A percentile compares a stretch with the other conserved stretches of the same genome.
Conservation (phyloP, 2,797 vertebrate genomes). For the Macroramphosus scolopax region DNA sequence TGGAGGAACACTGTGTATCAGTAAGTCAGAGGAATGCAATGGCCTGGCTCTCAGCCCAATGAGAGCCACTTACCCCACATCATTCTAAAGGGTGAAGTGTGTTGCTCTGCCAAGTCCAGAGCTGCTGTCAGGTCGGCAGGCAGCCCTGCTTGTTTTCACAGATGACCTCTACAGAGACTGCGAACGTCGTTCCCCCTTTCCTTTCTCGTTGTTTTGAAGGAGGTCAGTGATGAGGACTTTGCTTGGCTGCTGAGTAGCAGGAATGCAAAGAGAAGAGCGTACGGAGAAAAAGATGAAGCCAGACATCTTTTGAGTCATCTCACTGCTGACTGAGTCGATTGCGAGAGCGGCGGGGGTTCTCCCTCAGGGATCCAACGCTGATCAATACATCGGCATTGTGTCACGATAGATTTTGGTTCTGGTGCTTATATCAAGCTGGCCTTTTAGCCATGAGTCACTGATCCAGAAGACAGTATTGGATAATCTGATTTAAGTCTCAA, state of each 20-base stretch:
- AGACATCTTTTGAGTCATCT: no score
- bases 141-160: no score
- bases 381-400: constrained; percentile 68
- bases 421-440: constrained; percentile 57
- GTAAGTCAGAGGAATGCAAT: constrained; percentile 62
- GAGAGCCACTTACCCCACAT: constrained; percentile 54
- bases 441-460: constrained; percentile 60
- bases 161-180: constrained; percentile 31
- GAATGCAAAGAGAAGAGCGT: no score
- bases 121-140: constrained; percentile 41
- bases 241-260: constrained; percentile 12
- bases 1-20: constrained; percentile 48
- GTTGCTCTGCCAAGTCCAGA: constrained; percentile 33
- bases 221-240: constrained; percentile 12
- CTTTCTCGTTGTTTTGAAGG: constrained; percentile 11
- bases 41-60: constrained; percentile 49
- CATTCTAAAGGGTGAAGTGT: constrained; percentile 41
- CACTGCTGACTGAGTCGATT: no score
- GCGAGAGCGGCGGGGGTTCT: constrained; percentile 29
- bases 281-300: no score
- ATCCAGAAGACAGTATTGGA: constrained; percentile 51
- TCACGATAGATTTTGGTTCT: constrained; percentile 51
- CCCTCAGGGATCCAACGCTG: constrained; percentile 26
- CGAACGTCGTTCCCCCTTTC: constrained; percentile 15
- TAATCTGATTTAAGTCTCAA: constrained; percentile 56